A percentile compares a stretch with the other conserved stretches of the same genome.
Evolutionary conservation across 2,113 vertebrate genomes (phyloP).

Genomic region (Callocephalon fimbriatum): DNA sequence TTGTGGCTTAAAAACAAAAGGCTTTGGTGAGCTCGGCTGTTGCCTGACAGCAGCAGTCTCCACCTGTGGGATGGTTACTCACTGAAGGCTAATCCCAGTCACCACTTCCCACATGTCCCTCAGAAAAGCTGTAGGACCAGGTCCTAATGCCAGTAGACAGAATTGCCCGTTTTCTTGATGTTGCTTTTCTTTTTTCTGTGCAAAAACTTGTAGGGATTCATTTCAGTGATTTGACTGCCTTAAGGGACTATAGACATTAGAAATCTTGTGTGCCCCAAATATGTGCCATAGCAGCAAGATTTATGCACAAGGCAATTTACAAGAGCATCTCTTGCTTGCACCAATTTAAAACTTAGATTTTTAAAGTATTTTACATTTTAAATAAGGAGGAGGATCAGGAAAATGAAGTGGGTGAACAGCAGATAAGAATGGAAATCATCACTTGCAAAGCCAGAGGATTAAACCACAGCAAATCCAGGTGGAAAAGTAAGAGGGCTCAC

Average conservation of each 20-base stretch:
- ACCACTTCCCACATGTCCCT: background rate
- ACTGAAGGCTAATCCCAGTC: background rate
- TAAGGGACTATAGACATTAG: accelerated
- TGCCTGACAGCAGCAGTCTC: background rate
- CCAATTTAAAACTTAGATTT: background rate
- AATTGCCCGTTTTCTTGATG: background rate
- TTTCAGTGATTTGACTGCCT: background rate
- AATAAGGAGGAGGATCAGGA: background rate
- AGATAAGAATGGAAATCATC: background rate
- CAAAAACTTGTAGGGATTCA: background rate
- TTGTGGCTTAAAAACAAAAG: background rate
- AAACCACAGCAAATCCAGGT: background rate
- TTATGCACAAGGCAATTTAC: background rate
- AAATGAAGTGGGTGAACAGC: background rate
- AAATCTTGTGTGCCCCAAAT: background rate
- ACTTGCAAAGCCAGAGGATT: background rate
- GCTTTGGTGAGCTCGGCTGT: background rate
- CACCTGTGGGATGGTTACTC: background rate
- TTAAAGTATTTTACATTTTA: background rate
- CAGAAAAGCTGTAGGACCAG: background rate
- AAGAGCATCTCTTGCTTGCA: background rate
- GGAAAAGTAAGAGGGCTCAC: background rate
- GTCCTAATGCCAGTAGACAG: background rate
- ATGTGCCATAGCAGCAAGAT: background rate
- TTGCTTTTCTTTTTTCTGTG: background rate